A percentile compares a stretch with the other conserved stretches of the same genome.
These are phyloP conservation scores for Temnothorax curvispinosus DNA, from an alignment of 1,140 invertebrate species.

Conservation along the genomic window DNA sequence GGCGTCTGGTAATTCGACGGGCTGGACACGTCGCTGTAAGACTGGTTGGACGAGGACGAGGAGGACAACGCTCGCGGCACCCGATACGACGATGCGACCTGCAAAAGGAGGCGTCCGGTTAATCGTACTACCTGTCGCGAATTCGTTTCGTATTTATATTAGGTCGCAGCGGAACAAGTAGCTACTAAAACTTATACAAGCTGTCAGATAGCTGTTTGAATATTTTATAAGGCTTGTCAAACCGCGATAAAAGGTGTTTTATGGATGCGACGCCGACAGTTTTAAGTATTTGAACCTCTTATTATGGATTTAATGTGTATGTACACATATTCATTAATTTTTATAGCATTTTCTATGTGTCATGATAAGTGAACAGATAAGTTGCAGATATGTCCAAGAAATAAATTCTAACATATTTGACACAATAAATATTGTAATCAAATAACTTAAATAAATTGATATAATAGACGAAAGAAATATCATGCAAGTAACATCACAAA, in stretches of 20 bases:
- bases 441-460: not conserved
- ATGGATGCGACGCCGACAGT: not conserved
- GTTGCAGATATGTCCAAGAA: not conserved
- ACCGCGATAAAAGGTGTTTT: conserved; percentile 14
- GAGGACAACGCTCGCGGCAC: conserved; percentile 65
- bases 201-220: not conserved
- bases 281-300: not conserved
- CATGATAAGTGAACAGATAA: not conserved
- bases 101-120: not conserved
- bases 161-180: not conserved
- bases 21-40: conserved; percentile 74
- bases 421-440: not conserved
- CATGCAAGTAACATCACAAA: not conserved
- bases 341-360: not conserved
- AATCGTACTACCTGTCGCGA: not conserved
- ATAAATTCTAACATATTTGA: not conserved
- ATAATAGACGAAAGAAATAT: not conserved
- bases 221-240: conserved; percentile 4
- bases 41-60: conserved; percentile 77
- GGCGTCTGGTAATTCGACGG: conserved; percentile 69
- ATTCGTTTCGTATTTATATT: conserved; percentile 16
- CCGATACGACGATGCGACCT: conserved; percentile 42
- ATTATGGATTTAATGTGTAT: not conserved
- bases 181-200: conserved; percentile 6
- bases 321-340: not conserved